Percentiles rank a stretch among this genome's conserved stretches.
Evolutionary conservation across 2,797 vertebrate genomes (phyloP).

Genomic region (Florisuga fusca): DNA sequence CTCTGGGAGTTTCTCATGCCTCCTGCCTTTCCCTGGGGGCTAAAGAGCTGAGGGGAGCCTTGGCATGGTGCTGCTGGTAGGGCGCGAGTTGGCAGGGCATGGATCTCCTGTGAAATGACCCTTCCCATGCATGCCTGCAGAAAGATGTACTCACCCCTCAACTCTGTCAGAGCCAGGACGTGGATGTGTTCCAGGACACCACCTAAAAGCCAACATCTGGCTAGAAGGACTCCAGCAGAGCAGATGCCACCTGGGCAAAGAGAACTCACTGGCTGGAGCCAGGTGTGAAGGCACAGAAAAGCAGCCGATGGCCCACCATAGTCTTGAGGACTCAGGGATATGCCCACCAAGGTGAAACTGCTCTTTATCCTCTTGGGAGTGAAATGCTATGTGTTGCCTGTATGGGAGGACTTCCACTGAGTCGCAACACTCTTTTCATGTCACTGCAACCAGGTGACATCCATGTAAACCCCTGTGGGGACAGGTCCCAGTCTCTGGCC

Average conservation of each 20-base stretch:
- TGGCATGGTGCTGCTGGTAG: neutral
- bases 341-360: neutral
- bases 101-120: neutral
- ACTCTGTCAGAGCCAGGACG: neutral
- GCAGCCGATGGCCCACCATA: neutral
- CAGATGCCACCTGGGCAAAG: neutral
- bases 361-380: neutral
- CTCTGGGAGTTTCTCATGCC: neutral
- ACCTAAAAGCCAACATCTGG: neutral
- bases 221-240: neutral
- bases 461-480: rapidly evolving
- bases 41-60: neutral
- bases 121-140: neutral
- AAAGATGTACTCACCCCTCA: neutral
- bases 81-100: neutral
- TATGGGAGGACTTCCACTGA: neutral
- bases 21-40: neutral
- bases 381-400: neutral
- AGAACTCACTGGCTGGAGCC: neutral
- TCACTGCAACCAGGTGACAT: neutral
- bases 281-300: neutral
- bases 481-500: neutral
- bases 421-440: rapidly evolving
- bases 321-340: neutral
- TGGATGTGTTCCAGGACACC: neutral